phyloP scores from a whole-genome alignment of 2,797 vertebrate species.

The Notolabrus celidotus region DNA sequence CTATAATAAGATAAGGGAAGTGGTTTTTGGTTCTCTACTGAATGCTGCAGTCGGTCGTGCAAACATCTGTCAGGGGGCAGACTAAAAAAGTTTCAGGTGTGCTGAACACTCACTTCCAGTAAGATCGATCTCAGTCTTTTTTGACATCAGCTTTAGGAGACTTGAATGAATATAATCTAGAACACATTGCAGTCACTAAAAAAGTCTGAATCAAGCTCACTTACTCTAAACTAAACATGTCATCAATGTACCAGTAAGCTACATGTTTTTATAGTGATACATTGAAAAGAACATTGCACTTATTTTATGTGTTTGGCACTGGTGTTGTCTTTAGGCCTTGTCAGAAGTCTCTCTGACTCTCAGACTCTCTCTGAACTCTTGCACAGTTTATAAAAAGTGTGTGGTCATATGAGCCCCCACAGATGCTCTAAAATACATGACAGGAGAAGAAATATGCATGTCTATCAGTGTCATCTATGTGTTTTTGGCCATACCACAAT shows the following conservation, averaged over 20 bases:
- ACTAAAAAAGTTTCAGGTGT: background rate
- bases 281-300: background rate
- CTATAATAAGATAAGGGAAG: constrained; percentile 70
- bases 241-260: too few species aligned
- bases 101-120: background rate
- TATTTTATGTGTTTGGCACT: background rate
- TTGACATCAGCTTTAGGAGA: background rate
- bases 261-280: background rate
- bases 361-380: background rate
- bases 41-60: constrained; percentile 3
- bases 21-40: constrained; percentile 45
- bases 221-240: background rate
- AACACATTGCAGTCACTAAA: too few species aligned
- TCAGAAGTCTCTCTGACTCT: background rate
- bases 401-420: background rate
- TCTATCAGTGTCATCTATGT: background rate
- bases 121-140: background rate
- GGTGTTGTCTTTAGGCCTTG: background rate
- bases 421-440: background rate
- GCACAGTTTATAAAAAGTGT: background rate
- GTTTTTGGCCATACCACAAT: constrained; percentile 6
- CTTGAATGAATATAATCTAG: background rate
- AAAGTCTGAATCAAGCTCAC: background rate
- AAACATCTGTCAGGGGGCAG: constrained; percentile 13
- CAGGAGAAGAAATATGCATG: background rate